Base-by-base conservation (phyloP, 2,888 invertebrate genomes). In the Hemithea aestivaria region DNA sequence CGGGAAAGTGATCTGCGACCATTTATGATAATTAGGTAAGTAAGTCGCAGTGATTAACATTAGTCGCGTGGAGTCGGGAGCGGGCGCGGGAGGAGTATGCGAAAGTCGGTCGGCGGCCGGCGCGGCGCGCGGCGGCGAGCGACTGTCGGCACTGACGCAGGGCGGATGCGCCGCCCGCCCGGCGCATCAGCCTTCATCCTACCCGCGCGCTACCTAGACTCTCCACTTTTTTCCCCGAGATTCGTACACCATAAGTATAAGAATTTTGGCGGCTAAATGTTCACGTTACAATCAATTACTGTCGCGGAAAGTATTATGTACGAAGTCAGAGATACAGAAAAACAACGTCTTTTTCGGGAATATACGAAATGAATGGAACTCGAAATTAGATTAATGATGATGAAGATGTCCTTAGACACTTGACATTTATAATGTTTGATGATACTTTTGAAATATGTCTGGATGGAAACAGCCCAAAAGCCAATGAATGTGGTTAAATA, bases 91-190 rank as follows among this genome's bases (percentile, higher is more conserved):
- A 4, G 16, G 16, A 4, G 16, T n/a, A n/a, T n/a, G n/a, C n/a
- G 16, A 16, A 16, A 16, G 45, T 53, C 51, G 52, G 73, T 72
- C 75, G 73, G 77, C 81, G 56, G 76, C 78, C 83, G 64, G 77
- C 83, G 82, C 76, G 59, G 74, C 74, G 78, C 75, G 66, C 82
- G 79, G 80, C 81, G 78, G 80, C 83, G 75, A 72, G 65, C 80
- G 73, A 80, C 84, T 79, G 73, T 58, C 73, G 73, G 66, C 60
- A 76, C 66, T 82, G 83, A 67, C 84, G 84, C 84, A 83, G 83
- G 82, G 81, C 80, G 76, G 80, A 77, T 80, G 84, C 84, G 82
- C 80, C 78, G 74, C 74, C 72, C 62, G 73, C 71, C 72, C 66
- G 73, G 76, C 80, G 82, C 83, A 83, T 81, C 75, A 69, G 67